phyloP scores from a whole-genome alignment of 2,113 vertebrate species.

The Oncorhynchus clarkii region DNA sequence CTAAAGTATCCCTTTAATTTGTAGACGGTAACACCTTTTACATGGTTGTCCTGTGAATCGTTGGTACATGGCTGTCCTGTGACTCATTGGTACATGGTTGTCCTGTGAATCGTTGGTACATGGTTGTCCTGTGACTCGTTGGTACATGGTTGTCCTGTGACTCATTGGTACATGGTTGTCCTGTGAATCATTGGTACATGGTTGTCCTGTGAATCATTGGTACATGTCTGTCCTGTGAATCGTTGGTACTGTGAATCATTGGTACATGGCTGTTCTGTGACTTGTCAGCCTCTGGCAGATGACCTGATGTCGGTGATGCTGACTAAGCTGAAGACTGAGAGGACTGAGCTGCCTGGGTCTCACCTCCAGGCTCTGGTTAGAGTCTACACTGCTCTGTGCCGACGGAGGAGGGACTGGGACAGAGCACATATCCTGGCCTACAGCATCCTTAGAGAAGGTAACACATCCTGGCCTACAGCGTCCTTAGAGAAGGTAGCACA shows the following conservation, averaged over 20 bases:
- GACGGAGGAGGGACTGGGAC: conserved; percentile 81
- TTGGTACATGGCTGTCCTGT: background rate
- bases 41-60: too few relatives aligned
- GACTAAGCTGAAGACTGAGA: conserved; percentile 79
- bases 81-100: background rate
- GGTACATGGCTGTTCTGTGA: background rate
- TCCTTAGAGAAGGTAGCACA: background rate
- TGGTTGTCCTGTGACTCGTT: too few relatives aligned
- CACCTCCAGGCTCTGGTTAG: conserved; percentile 85
- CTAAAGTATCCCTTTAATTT: background rate
- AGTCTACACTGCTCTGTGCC: conserved; percentile 86
- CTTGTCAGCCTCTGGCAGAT: conserved; percentile 71
- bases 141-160: too few relatives aligned
- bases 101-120: too few relatives aligned
- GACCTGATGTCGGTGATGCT: conserved; percentile 77
- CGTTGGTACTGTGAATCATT: too few relatives aligned
- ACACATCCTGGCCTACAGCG: background rate
- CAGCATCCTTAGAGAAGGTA: conserved; percentile 88
- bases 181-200: too few relatives aligned
- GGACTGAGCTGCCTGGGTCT: conserved; percentile 47
- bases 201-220: background rate
- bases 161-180: too few relatives aligned
- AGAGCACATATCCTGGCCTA: conserved; percentile 87
- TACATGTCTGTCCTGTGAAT: too few relatives aligned
- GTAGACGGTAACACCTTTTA: background rate